phyloP scores from a whole-genome alignment of 1,140 invertebrate genomes.

The Argopecten irradians region DNA sequence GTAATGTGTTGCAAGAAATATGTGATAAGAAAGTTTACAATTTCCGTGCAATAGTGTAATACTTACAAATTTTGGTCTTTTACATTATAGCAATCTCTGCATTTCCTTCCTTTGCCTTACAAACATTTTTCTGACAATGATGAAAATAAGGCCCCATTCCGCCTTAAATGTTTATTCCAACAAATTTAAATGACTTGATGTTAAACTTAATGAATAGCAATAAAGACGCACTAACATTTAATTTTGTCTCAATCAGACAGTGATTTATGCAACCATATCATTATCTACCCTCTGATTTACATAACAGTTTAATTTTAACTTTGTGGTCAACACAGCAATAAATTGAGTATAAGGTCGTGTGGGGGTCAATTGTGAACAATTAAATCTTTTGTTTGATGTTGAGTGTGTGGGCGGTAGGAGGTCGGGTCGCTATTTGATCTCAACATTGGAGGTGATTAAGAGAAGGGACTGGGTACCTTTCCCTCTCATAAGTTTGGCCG shows the following conservation, averaged over 20 bases:
- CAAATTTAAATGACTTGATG: conserved; percentile 9
- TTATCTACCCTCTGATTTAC: background rate
- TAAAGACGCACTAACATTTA: background rate
- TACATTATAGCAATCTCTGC: too few species aligned
- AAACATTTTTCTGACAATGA: background rate
- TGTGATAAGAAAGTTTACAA: background rate
- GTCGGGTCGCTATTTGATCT: background rate
- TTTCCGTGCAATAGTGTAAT: background rate
- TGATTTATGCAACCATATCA: background rate
- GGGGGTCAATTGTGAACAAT: conserved; percentile 16
- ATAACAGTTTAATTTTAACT: conserved; percentile 5
- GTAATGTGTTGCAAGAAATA: too few species aligned
- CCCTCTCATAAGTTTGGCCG: background rate
- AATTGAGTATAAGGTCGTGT: background rate
- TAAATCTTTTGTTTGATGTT: conserved; percentile 11
- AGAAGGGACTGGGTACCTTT: background rate
- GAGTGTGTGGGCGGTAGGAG: background rate
- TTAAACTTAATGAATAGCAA: background rate
- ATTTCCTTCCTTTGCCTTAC: background rate
- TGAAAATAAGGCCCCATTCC: background rate
- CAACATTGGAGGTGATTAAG: background rate
- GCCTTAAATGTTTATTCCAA: background rate
- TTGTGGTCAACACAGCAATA: background rate
- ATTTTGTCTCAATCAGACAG: background rate
- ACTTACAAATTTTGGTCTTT: background rate